A percentile compares a stretch with the other conserved stretches of the same genome.
Evolutionary conservation across 1,140 invertebrate species (phyloP).

Genomic region (Epicauta chinensis): DNA sequence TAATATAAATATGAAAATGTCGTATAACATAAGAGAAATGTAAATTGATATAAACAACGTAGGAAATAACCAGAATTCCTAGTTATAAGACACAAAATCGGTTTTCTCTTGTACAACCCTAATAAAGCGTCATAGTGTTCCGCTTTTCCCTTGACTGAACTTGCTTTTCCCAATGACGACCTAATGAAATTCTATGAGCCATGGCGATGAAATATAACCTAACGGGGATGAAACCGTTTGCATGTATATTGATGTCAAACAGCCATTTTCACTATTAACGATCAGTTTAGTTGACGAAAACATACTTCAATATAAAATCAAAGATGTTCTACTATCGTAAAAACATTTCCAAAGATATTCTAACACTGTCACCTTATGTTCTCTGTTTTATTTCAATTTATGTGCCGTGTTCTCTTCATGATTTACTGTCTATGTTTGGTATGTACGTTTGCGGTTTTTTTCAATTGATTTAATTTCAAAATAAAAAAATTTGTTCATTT

Average conservation of each 20-base stretch:
- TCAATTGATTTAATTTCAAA: too few relatives aligned
- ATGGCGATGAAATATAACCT: slow-evolving; percentile 33
- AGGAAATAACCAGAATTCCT: slow-evolving; percentile 13
- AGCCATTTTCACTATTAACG: slow-evolving; percentile 18
- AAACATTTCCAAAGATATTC: slow-evolving; percentile 5
- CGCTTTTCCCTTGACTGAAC: slow-evolving; percentile 27
- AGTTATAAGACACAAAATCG: slow-evolving; percentile 7
- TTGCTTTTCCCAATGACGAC: slow-evolving; percentile 28
- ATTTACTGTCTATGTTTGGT: too few relatives aligned
- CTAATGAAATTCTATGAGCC: slow-evolving; percentile 37
- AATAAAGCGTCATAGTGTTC: slow-evolving; percentile 25
- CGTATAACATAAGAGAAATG: slow-evolving; percentile 11
- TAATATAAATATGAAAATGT: slow-evolving; percentile 12
- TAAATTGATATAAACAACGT: slow-evolving; percentile 16
- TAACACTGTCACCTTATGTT: slow-evolving; percentile 6
- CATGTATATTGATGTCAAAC: slow-evolving; percentile 20
- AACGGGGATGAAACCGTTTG: slow-evolving; percentile 21
- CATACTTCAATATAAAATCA: slow-evolving; percentile 22
- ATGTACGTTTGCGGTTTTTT: too few relatives aligned
- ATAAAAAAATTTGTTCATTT: too few relatives aligned
- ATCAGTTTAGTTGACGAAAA: slow-evolving; percentile 19
- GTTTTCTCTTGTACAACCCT: slow-evolving; percentile 11
- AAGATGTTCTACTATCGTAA: slow-evolving; percentile 16
- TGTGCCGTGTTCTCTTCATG: too few relatives aligned
- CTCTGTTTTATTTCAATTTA: slow-evolving; percentile 4